phyloP scores from a whole-genome alignment of 1,140 invertebrate genomes.

The Euura lappo region DNA sequence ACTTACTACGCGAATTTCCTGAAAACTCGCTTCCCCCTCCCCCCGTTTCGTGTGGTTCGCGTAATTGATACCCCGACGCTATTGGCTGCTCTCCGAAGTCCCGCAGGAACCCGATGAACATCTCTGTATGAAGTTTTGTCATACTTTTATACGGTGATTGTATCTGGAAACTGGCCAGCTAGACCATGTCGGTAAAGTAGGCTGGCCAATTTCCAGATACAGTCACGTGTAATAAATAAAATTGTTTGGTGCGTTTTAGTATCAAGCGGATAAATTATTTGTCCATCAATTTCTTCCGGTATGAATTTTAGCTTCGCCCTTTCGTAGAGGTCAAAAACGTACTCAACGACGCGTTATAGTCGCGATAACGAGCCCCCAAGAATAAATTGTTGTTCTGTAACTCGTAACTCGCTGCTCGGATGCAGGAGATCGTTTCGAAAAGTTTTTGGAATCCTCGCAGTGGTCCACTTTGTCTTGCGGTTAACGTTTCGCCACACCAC shows the following conservation, averaged over 20 bases:
- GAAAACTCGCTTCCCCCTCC: slow-evolving; percentile 46
- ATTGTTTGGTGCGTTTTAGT: no score
- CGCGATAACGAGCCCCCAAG: slow-evolving; percentile 1
- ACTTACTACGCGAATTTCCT: slow-evolving; percentile 60
- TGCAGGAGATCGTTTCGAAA: slow-evolving; percentile 2
- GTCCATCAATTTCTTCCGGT: neutral
- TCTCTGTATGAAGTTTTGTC: no score
- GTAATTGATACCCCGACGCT: slow-evolving; percentile 52
- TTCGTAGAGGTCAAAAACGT: slow-evolving; percentile 1
- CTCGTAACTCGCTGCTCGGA: neutral
- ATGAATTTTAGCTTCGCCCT: neutral
- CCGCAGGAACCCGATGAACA: no score
- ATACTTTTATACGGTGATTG: no score
- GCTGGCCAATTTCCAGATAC: no score
- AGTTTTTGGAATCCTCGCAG: slow-evolving; percentile 4
- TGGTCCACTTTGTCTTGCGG: slow-evolving; percentile 1
- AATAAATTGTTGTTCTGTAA: slow-evolving; percentile 1
- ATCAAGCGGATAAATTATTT: neutral
- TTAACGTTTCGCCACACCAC: neutral
- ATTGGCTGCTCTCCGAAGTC: neutral
- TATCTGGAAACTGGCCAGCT: no score
- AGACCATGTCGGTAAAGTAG: no score
- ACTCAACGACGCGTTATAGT: slow-evolving; percentile 4
- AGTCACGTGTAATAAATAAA: no score
- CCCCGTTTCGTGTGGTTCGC: slow-evolving; percentile 13